phyloP scores from a whole-genome alignment of 2,888 invertebrate genomes.

The Drosophila anomalata region DNA sequence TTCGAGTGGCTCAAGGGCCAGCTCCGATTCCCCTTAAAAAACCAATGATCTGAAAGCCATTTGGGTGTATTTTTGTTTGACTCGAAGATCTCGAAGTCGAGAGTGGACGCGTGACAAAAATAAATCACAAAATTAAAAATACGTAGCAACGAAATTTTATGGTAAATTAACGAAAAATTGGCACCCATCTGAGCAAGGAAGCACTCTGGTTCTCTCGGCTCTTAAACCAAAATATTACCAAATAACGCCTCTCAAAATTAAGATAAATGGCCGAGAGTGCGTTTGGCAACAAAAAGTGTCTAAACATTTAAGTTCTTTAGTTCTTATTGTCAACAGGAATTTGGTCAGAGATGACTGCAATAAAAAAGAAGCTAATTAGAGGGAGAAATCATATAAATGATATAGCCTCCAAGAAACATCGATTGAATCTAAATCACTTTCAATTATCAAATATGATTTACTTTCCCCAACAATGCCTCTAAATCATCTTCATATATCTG shows the following conservation, averaged over 20 bases:
- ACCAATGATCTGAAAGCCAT: conserved; percentile 26
- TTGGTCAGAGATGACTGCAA: no score
- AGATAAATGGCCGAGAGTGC: conserved; percentile 19
- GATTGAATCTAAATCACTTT: no score
- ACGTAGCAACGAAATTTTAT: conserved; percentile 63
- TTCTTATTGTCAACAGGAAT: conserved; percentile 21
- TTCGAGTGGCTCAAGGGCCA: conserved; percentile 25
- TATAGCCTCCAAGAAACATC: no score
- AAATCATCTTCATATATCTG: background rate
- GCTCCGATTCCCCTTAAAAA: conserved; percentile 5
- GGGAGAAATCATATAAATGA: no score
- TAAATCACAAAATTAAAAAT: conserved; percentile 71
- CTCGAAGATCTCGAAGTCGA: conserved; percentile 45
- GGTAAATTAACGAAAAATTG: conserved; percentile 65
- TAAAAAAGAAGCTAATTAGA: no score
- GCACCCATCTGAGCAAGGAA: conserved; percentile 46
- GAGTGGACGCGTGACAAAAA: conserved; percentile 65
- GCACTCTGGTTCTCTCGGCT: conserved; percentile 19
- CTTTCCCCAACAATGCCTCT: background rate
- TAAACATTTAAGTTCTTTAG: conserved; percentile 3
- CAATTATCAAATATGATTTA: background rate
- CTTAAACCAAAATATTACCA: conserved; percentile 26
- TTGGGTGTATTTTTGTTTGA: conserved; percentile 24
- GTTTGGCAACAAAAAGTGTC: conserved; percentile 6
- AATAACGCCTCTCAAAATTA: conserved; percentile 12